Evolutionary conservation across 2,888 invertebrate genomes (phyloP).

Genomic region (Scaptomyza tumidula): DNA sequence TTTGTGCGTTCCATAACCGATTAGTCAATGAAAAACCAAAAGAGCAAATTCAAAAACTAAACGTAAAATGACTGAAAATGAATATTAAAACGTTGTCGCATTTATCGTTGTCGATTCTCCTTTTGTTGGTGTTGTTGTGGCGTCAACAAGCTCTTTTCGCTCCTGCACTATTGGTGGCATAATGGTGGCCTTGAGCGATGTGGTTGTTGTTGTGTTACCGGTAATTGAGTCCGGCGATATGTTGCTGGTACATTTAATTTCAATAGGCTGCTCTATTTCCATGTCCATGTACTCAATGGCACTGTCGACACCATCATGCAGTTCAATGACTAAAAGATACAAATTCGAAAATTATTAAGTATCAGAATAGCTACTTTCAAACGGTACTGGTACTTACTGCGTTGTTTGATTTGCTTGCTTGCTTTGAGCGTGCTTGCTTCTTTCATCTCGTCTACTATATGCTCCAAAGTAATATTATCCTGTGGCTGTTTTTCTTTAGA

Average conservation of each 20-base stretch:
- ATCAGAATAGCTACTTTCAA: too few species aligned
- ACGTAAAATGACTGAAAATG: slow-evolving; percentile 18
- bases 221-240: slow-evolving; percentile 45
- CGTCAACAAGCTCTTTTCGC: slow-evolving; percentile 30
- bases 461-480: slow-evolving; percentile 74
- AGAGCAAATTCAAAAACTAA: slow-evolving; percentile 20
- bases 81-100: slow-evolving; percentile 20
- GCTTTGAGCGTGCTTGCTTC: not conserved
- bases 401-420: slow-evolving; percentile 48
- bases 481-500: slow-evolving; percentile 58
- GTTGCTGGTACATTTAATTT: slow-evolving; percentile 64
- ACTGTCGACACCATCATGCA: slow-evolving; percentile 58
- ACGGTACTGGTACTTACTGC: slow-evolving; percentile 56
- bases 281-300: slow-evolving; percentile 73
- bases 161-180: slow-evolving; percentile 28
- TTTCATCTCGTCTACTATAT: slow-evolving; percentile 29
- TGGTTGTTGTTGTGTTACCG: slow-evolving; percentile 26
- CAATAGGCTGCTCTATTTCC: slow-evolving; percentile 70
- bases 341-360: not conserved
- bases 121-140: slow-evolving; percentile 1
- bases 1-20: slow-evolving; percentile 49
- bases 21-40: slow-evolving; percentile 11
- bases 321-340: slow-evolving; percentile 58
- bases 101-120: slow-evolving; percentile 12
- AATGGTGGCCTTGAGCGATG: slow-evolving; percentile 47